These are phyloP conservation scores for Synergus itoensis DNA, from an alignment of 2,888 invertebrate genomes.

Conservation along the genomic window DNA sequence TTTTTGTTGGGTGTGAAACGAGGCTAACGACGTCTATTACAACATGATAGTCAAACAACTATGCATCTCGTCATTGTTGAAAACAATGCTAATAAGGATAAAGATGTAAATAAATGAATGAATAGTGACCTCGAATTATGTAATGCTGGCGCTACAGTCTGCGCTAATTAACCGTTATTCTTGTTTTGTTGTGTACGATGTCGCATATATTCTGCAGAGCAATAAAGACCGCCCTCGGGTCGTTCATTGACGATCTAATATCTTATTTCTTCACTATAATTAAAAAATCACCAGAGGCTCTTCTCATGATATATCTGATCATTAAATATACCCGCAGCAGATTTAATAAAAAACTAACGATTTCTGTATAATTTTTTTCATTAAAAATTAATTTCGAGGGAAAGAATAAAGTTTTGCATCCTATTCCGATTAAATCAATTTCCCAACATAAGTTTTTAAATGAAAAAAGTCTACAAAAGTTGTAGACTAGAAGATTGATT, in stretches of 20 bases:
- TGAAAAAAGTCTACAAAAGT: no score
- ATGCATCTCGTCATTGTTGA: not conserved
- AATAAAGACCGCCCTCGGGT: slow-evolving; percentile 29
- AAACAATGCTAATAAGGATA: slow-evolving; percentile 14
- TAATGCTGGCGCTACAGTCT: slow-evolving; percentile 9
- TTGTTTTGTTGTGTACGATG: slow-evolving; percentile 35
- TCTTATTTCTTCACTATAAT: not conserved
- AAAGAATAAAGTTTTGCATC: no score
- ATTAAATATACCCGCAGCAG: not conserved
- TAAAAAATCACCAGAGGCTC: not conserved
- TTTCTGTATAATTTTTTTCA: no score
- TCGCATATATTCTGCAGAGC: slow-evolving; percentile 5
- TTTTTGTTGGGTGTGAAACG: not conserved
- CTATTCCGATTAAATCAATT: no score
- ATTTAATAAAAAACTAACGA: no score
- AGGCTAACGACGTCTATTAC: not conserved
- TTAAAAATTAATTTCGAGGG: no score
- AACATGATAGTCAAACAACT: not conserved
- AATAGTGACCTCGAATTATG: slow-evolving; percentile 33
- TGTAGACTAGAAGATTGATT: no score
- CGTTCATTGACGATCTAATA: slow-evolving; percentile 34
- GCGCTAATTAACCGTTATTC: slow-evolving; percentile 14
- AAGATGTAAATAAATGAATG: slow-evolving; percentile 33
- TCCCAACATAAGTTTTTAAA: no score
- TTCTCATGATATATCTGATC: not conserved